phyloP scores from a whole-genome alignment of 2,888 invertebrate genomes.

The Eumacrocentrus americanus region DNA sequence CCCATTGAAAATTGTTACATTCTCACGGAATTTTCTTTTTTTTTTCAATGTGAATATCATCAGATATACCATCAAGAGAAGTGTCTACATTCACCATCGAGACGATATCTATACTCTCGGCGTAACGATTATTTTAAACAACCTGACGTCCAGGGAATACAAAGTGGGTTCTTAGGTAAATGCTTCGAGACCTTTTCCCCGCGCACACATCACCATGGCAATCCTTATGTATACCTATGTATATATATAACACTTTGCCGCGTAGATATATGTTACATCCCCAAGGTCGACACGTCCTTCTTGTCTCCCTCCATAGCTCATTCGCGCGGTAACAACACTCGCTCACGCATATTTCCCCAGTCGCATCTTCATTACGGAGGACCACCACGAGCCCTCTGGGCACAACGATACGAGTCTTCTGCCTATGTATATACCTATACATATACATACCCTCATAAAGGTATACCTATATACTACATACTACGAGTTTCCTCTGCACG shows the following conservation, averaged over 20 bases:
- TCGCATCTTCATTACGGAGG: constrained; percentile 39
- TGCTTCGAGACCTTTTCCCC: constrained; percentile 38
- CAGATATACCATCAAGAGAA: no score
- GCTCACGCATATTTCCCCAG: constrained; percentile 41
- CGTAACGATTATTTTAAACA: constrained; percentile 57
- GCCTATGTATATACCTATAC: no score
- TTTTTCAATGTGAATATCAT: constrained; percentile 14
- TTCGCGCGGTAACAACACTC: constrained; percentile 36
- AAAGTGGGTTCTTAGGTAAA: constrained; percentile 57
- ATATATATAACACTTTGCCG: constrained; percentile 6
- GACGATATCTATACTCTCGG: no score
- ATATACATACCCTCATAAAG: no score
- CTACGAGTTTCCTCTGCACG: no score
- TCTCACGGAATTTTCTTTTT: constrained; percentile 1
- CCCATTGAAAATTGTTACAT: no score
- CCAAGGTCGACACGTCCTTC: not conserved
- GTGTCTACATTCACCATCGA: no score
- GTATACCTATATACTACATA: no score
- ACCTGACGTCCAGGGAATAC: constrained; percentile 51
- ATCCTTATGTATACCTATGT: not conserved
- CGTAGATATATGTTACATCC: no score
- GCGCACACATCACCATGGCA: constrained; percentile 7
- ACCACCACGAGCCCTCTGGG: constrained; percentile 16
- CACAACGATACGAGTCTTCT: not conserved
- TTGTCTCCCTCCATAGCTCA: constrained; percentile 29